Base-by-base conservation (phyloP, 2,888 invertebrate species). In the Noctuana brunneofusca region DNA sequence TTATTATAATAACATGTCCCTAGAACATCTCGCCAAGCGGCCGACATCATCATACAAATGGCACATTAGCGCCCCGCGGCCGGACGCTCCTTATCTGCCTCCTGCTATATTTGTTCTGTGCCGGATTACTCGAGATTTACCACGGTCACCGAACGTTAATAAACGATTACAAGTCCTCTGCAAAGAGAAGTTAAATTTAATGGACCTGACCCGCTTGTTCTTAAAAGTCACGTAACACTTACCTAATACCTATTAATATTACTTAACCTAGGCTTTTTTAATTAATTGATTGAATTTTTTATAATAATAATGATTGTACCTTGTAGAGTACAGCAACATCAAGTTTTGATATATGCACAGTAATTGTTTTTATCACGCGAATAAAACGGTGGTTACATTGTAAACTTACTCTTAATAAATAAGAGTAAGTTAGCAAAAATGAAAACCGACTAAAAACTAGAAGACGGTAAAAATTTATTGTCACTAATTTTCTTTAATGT, bases 31-130 rank as follows among this genome's bases (percentile, higher is more conserved):
- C 67, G 69, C 71, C 69, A 67, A 68, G 73, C 68, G 70, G 69
- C 70, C 72, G 71, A 71, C 87, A 90, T 90, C 89, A 89, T 78
- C 91, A 91, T 91, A 91, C 84, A 91, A 91, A 91, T 91, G 87
- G 91, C 76, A 76, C 88, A 90, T 90, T 91, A 90, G 77, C 81
- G 78, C 76, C 79, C 81, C 77, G 77, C 75, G 75, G 72, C 75
- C 80, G 87, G 87, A 86, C 90, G 82, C 86, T 83, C 87, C 91
- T 90, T 91, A 90, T 91, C 90, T 83, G 77, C 84, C 81, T 83
- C 84, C 83, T 84, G 87, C 89, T 89, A 88, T 91, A 89, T 91
- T 89, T 91, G 89, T 84, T 87, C 87, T 87, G 79, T 79, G 68
- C 78, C 79, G 87, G 87, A 89, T 89, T 87, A 89, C 83, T 78